Evolutionary conservation across 2,888 invertebrate genomes (phyloP), one percentile per base, ranked within the genome.

Genomic region (Andrena minutula): DNA sequence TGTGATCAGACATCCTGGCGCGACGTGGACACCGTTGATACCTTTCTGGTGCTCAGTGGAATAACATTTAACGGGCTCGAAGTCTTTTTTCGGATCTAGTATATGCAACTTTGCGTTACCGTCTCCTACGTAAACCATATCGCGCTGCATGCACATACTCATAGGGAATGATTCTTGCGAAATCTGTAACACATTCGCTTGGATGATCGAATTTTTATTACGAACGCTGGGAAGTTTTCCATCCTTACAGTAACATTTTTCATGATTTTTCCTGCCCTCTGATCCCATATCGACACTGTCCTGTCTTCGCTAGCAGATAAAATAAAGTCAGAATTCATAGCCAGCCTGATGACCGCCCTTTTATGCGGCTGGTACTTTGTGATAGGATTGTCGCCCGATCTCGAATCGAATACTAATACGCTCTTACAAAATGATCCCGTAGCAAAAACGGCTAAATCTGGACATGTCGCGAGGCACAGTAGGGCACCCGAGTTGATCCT

Each of bases 291-390:
- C 41, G 95, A 94, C 82, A 96, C 93, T 3, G 95, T 95, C 91
- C 94, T 95, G 83, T 96, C 96, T 87, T 96, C 95, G 85, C 96
- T 95, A 1, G 95, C 94, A 26, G 96, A 95, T 51, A 95, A 94
- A 79, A 96, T 93, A 89, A 95, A 94, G 83, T 95, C 93, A n/a
- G 92, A 89, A 79, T 88, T 91, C 92, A 93, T 92, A 26, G 89
- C 90, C 23, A 94, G 76, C 30, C 88, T 94, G 83, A 96, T 92
- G 1, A 96, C 95, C 26, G 96, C 95, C 5, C 95, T 94, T 86
- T 92, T 94, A 88, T 96, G 96, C 4, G 95, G 93, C 86, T 94
- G 94, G 88, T 95, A 95, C 2, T 90, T 91, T 49, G 90, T 92
- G 20, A 95, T 93, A 0, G 94, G 94, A n/a, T 83, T 89, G 0